These are phyloP conservation scores for Phylloscopus trochilus DNA, from an alignment of 2,113 vertebrate species.

Conservation along the genomic window DNA sequence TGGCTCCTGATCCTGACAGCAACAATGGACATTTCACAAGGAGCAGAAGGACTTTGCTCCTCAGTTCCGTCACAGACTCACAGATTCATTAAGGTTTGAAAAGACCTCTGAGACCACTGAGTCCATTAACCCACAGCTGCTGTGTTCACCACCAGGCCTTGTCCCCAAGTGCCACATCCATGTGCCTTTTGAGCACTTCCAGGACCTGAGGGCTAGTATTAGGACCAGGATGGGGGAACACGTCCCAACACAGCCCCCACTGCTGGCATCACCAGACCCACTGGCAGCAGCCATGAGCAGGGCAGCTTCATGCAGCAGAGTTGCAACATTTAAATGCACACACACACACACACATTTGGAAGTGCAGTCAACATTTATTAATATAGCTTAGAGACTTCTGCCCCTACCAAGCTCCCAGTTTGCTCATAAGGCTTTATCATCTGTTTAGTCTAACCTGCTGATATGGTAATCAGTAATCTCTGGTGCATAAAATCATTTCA, in stretches of 20 bases:
- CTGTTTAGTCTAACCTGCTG: background rate
- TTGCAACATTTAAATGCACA: background rate
- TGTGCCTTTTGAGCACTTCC: background rate
- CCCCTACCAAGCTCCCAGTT: background rate
- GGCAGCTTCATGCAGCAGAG: background rate
- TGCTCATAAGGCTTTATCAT: background rate
- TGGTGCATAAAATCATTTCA: rapidly evolving
- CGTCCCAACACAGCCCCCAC: background rate
- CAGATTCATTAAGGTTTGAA: background rate
- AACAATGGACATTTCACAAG: background rate
- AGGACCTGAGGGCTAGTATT: background rate
- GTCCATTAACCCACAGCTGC: background rate
- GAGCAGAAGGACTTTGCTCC: background rate
- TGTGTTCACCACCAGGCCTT: rapidly evolving
- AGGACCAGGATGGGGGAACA: background rate
- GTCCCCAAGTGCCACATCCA: background rate
- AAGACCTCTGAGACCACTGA: background rate
- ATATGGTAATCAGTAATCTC: background rate
- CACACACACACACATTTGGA: background rate
- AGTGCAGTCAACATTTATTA: background rate
- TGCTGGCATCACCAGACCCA: background rate
- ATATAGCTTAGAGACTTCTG: background rate
- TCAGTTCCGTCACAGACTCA: background rate
- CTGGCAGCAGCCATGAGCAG: background rate
- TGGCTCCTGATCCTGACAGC: background rate